A percentile compares a stretch with the other conserved stretches of the same genome.
Evolutionary conservation across 2,888 invertebrate species (phyloP).

Genomic region (Cenopis cana): DNA sequence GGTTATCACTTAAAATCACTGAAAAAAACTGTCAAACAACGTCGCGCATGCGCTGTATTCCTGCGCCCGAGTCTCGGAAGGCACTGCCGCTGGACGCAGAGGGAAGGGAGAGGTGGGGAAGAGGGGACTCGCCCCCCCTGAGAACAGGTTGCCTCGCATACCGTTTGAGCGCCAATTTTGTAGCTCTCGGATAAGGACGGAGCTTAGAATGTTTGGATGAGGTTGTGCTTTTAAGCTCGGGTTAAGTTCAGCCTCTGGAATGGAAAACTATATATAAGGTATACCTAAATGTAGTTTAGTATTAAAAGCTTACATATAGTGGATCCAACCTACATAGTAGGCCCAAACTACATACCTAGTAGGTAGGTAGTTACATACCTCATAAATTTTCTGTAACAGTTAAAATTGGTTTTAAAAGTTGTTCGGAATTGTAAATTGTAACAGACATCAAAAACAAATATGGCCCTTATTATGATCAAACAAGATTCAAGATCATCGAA

Average conservation of each 20-base stretch:
- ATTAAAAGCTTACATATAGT: too few relatives aligned
- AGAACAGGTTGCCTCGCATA: constrained; percentile 81
- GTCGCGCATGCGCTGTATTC: constrained; percentile 61
- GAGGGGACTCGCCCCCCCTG: constrained; percentile 60
- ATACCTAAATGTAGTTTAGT: not conserved
- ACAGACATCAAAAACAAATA: too few relatives aligned
- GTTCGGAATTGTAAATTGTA: not conserved
- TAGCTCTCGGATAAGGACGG: constrained; percentile 63
- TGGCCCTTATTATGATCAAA: too few relatives aligned
- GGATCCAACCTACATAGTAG: too few relatives aligned
- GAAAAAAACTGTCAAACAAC: constrained; percentile 38
- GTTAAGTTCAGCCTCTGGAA: constrained; percentile 4
- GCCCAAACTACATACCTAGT: too few relatives aligned
- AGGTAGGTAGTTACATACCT: too few relatives aligned
- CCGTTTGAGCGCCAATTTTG: constrained; percentile 80
- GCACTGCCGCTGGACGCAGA: constrained; percentile 57
- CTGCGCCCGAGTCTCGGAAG: constrained; percentile 66
- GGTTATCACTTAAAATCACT: constrained; percentile 49
- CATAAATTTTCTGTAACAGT: too few relatives aligned
- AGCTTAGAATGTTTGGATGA: constrained; percentile 56
- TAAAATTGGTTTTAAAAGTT: not conserved
- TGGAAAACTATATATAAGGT: not conserved
- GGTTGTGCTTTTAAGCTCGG: constrained; percentile 33
- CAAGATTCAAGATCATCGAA: too few relatives aligned
- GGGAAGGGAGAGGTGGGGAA: constrained; percentile 30